These are phyloP conservation scores for Buphagus erythrorhynchus DNA, from an alignment of 2,797 vertebrate genomes.

Conservation along the genomic window DNA sequence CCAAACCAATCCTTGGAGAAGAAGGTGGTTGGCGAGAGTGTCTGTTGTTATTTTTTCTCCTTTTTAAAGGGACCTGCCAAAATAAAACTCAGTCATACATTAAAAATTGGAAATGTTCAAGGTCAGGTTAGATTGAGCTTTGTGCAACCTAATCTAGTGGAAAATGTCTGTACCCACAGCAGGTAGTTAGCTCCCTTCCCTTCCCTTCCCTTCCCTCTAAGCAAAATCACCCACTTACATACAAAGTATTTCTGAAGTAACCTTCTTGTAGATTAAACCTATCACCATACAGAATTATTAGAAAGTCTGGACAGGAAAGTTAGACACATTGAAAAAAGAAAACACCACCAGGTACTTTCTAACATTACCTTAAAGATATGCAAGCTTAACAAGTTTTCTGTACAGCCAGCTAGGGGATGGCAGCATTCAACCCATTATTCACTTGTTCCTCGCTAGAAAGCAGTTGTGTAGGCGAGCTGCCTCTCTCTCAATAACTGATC, in stretches of 20 bases:
- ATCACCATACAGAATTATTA: background rate
- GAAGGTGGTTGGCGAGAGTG: background rate
- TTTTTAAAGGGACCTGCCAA: background rate
- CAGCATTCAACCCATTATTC: background rate
- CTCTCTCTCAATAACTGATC: background rate
- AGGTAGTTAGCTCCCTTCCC: background rate
- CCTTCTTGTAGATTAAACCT: background rate
- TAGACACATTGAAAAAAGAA: background rate
- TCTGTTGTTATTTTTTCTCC: background rate
- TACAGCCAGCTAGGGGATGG: background rate
- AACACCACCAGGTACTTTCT: background rate
- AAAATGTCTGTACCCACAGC: background rate
- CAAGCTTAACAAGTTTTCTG: background rate
- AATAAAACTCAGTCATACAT: background rate
- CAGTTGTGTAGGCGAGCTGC: background rate
- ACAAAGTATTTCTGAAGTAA: background rate
- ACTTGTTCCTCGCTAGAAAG: background rate
- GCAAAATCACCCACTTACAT: background rate
- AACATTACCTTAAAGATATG: background rate
- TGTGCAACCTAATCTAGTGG: background rate
- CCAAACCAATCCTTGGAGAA: background rate
- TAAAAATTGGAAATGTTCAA: background rate
- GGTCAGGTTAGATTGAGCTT: background rate
- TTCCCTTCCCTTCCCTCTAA: background rate
- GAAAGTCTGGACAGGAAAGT: background rate